Base-by-base conservation (phyloP, 1,140 invertebrate genomes). In the Drosophila subpulchrella region DNA sequence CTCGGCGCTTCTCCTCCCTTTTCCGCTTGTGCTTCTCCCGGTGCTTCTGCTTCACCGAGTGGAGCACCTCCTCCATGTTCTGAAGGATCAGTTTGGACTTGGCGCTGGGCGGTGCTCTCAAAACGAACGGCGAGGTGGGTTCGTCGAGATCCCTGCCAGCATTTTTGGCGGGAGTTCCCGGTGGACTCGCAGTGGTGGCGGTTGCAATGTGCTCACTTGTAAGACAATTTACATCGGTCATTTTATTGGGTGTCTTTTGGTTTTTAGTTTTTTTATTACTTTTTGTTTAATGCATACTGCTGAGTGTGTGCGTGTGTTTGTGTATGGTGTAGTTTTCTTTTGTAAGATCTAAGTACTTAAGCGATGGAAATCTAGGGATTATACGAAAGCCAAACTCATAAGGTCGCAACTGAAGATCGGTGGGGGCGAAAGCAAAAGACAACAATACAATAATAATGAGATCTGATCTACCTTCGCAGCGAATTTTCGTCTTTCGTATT, bases 21-120 rank as follows among this genome's bases (percentile, higher is more conserved):
- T 91, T 92, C 6, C 90, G 72, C 58, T 80, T 81, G 68, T 92
- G 91, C 47, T 92, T 92, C 70, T 91, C 84, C 7, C 88, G 79
- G 75, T 92, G 90, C 62, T 92, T 86, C 53, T 91, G 83, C 62
- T 92, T 92, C 5, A 92, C 91, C 6, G 91, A 84, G 47, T 91
- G 72, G 4, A 92, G 55, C 3, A 92, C 91, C 56, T 91, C 91
- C 60, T 92, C 90, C 91, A 92, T 92, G 44, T 92, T 92, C 54
- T 92, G 91, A 11, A 92, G 34, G 12, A 92, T 92, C n/a, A 92
- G 47, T 53, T 92, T 92, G 10, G 91, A 91, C 27, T 92, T 83
- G 68, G 88, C 71, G 73, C 88, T 91, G 41, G 91, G 77, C 41
- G 91, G 91, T n/a, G 90, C 79, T 61, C 86, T 82, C 13, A 91